Evolutionary conservation across 2,888 invertebrate genomes (phyloP), one percentile per base, ranked within the genome.

Genomic region (Cheilosia vernalis): DNA sequence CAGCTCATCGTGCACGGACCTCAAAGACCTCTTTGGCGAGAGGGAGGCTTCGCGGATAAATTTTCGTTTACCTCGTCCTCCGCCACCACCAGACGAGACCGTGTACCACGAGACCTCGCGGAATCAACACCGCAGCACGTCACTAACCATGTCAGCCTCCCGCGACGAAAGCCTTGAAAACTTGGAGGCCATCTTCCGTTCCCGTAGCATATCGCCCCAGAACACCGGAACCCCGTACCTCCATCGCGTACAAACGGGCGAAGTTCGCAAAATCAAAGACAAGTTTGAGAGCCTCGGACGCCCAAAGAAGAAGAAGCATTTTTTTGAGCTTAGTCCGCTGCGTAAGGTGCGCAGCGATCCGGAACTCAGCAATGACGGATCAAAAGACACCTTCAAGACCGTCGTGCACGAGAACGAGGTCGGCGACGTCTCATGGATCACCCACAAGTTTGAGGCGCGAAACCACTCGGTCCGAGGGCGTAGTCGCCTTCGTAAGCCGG

Each of bases 21-120:
- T 97, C 73, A 96, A 96, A 89, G 97, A 97, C 88, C 92, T 96
- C n/a, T 97, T 96, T 89, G 97, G 97, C 0, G 97, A 97, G 90
- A 94, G 93, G 30, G 94, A 94, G 87, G 93, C 88, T 2, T 88
- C 90, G 2, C 88, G 90, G 0, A 89, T 89, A 90, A 92, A 92
- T 91, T 92, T 92, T 92, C 90, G 90, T 66, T 87, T 89, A 87
- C 90, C 90, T 82, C 93, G 93, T 89, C 93, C 92, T 87, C 94
- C 93, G 88, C 93, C 93, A 88, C 93, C 92, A 88, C 94, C 93
- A 88, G 94, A 94, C 89, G 90, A 92, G 87, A 90, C 15, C 13
- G 49, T 69, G 7, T 87, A 77, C 37, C 63, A 51, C 7, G 76
- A 90, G 91, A 87, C 74, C 63, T 83, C 40, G 13, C 47, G 53